Evolutionary conservation across 2,113 vertebrate genomes (phyloP).

Genomic region (Rhombomys opimus): DNA sequence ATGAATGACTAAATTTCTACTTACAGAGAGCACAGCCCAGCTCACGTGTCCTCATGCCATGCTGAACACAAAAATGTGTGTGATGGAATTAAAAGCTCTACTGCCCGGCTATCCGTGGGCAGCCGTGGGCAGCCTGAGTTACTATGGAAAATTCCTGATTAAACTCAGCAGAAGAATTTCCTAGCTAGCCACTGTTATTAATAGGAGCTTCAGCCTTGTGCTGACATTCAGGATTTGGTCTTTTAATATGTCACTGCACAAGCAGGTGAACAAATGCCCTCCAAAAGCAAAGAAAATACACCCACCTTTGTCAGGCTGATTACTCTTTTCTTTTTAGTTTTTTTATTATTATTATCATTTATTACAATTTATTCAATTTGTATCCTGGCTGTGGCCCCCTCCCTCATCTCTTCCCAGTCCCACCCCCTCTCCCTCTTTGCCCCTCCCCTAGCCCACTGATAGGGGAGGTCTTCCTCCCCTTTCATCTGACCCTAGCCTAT

Average conservation of each 20-base stretch:
- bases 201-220: constrained; percentile 79
- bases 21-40: constrained; percentile 61
- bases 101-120: constrained; percentile 79
- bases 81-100: constrained; percentile 83
- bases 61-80: constrained; percentile 77
- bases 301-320: constrained; percentile 70
- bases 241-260: constrained; percentile 84
- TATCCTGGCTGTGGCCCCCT: no score
- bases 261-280: constrained; percentile 80
- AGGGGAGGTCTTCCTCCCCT: no score
- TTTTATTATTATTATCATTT: no score
- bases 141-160: constrained; percentile 88
- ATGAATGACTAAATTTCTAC: constrained; percentile 23
- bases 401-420: no score
- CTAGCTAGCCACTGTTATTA: constrained; percentile 85
- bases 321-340: background rate
- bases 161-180: constrained; percentile 84
- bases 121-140: constrained; percentile 82
- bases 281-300: constrained; percentile 53
- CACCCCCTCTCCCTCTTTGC: no score
- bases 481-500: no score
- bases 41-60: constrained; percentile 80
- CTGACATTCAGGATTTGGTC: constrained; percentile 84
- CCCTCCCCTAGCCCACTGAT: no score
- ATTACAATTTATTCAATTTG: no score